phyloP scores from a whole-genome alignment of 2,113 vertebrate genomes.

The Elephantulus edwardii region DNA sequence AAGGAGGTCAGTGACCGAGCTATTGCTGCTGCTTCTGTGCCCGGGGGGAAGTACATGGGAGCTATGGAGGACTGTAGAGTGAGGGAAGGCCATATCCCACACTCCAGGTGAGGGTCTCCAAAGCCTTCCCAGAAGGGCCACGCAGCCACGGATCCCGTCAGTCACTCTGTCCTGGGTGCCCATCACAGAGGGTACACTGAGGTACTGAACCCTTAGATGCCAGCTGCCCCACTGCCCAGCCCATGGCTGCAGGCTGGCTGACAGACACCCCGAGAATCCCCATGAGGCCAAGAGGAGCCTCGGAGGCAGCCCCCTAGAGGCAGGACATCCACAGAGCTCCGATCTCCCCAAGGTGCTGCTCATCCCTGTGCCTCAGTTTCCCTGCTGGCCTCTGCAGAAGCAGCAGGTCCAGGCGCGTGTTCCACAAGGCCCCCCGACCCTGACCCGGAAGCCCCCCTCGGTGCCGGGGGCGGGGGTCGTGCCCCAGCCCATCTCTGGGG shows the following conservation, averaged over 20 bases:
- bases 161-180: not conserved
- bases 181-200: not conserved
- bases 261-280: no score
- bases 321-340: no score
- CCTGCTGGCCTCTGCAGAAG: not conserved
- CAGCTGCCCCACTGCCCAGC: no score
- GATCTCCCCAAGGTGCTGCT: no score
- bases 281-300: no score
- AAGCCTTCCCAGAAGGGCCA: not conserved
- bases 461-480: not conserved
- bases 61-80: not conserved
- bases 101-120: not conserved
- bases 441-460: conserved; percentile 65
- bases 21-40: not conserved
- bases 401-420: conserved; percentile 19
- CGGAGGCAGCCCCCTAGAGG: no score
- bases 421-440: not conserved
- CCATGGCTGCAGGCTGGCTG: not conserved
- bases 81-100: not conserved
- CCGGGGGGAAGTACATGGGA: not conserved
- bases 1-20: accelerated
- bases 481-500: not conserved
- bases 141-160: not conserved
- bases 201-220: not conserved
- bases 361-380: no score